Conservation (phyloP, 1,140 invertebrate species). For the Danaus melanippus region DNA sequence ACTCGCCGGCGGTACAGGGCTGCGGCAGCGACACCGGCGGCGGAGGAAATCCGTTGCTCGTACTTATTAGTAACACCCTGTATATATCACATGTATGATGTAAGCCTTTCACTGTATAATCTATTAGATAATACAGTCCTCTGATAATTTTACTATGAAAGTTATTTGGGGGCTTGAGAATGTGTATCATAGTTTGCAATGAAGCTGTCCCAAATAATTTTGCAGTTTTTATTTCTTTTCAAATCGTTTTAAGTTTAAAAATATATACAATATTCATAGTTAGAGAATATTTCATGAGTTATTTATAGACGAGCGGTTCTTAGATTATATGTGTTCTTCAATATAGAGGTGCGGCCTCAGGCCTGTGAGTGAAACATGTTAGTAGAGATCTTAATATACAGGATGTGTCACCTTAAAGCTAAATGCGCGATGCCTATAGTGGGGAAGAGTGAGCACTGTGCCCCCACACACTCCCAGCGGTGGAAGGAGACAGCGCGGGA, state of each 20-base stretch:
- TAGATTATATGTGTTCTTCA: no score
- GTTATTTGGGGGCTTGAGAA: neutral
- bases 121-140: no score
- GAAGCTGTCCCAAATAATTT: no score
- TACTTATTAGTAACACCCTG: conserved; percentile 46
- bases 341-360: no score
- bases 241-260: no score
- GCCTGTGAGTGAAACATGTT: no score
- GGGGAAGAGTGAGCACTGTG: conserved; percentile 74
- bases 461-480: conserved; percentile 81
- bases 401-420: conserved; percentile 73
- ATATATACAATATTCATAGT: no score
- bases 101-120: no score
- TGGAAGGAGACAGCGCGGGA: conserved; percentile 77
- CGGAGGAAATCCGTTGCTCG: conserved; percentile 36
- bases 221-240: no score
- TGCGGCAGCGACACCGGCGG: conserved; percentile 16
- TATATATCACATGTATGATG: conserved; percentile 3
- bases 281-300: no score
- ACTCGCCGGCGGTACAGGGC: conserved; percentile 30
- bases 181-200: neutral
- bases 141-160: neutral
- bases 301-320: no score
- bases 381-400: no score
- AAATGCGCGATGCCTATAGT: conserved; percentile 85